Percentiles rank a stretch among this genome's conserved stretches.
phyloP scores from a whole-genome alignment of 2,888 invertebrate species.

The Erannis defoliaria region DNA sequence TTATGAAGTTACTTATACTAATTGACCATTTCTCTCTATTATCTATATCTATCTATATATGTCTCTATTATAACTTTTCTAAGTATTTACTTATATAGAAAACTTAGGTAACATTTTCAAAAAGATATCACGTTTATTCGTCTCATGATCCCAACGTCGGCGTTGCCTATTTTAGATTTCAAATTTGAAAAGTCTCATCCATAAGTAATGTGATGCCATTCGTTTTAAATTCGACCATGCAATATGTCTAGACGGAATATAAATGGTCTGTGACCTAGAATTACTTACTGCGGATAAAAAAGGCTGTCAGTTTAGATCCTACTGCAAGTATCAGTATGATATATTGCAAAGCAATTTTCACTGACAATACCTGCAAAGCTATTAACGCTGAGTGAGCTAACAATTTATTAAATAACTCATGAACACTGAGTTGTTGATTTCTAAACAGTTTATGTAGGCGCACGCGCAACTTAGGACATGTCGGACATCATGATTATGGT shows the following conservation, averaged over 20 bases:
- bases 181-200: slow-evolving; percentile 81
- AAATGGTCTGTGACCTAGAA: slow-evolving; percentile 83
- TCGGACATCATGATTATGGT: too few species aligned
- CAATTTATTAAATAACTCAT: too few species aligned
- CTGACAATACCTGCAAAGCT: not conserved
- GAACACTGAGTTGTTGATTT: too few species aligned
- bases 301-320: slow-evolving; percentile 43
- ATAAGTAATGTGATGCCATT: slow-evolving; percentile 80
- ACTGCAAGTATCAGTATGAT: slow-evolving; percentile 39
- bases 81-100: not conserved
- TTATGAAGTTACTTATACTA: too few species aligned
- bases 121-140: slow-evolving; percentile 51
- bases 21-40: too few species aligned
- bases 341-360: not conserved
- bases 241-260: slow-evolving; percentile 86
- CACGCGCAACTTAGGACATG: too few species aligned
- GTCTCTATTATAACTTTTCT: not conserved
- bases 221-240: slow-evolving; percentile 85
- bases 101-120: slow-evolving; percentile 8
- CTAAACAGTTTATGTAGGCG: too few species aligned
- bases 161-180: slow-evolving; percentile 79
- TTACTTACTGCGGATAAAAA: slow-evolving; percentile 64
- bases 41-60: not conserved
- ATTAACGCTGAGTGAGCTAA: too few species aligned
- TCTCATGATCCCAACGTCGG: slow-evolving; percentile 77